phyloP scores from a whole-genome alignment of 2,888 invertebrate genomes.

The Eupithecia tripunctaria region DNA sequence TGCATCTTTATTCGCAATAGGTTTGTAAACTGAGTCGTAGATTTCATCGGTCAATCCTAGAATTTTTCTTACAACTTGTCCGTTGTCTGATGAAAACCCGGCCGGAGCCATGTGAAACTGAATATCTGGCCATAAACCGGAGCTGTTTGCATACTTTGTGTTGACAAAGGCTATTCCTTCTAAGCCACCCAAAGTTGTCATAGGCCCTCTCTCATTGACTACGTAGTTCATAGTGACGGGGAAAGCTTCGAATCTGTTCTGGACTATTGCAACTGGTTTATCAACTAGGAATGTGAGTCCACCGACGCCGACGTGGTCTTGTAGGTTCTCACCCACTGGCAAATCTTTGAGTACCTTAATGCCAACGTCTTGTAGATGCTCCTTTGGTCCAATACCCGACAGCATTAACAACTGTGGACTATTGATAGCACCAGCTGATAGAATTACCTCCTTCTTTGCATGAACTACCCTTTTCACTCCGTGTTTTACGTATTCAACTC shows the following conservation, averaged over 20 bases:
- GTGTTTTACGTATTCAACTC: conserved; percentile 91
- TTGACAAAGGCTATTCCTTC: conserved; percentile 95
- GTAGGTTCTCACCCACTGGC: conserved; percentile 91
- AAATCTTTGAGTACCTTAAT: conserved; percentile 91
- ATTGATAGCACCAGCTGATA: conserved; percentile 96
- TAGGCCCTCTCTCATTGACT: conserved; percentile 90
- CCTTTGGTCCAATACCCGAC: conserved; percentile 91
- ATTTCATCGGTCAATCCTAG: conserved; percentile 91
- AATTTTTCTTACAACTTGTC: conserved; percentile 89
- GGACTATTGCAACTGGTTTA: conserved; percentile 93
- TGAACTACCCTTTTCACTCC: conserved; percentile 88
- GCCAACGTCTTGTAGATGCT: conserved; percentile 88
- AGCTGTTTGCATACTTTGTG: conserved; percentile 91
- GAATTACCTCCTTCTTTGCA: conserved; percentile 92
- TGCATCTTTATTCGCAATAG: conserved; percentile 90
- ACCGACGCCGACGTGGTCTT: conserved; percentile 95
- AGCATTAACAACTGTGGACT: conserved; percentile 96
- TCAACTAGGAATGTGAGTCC: conserved; percentile 92
- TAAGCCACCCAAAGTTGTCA: conserved; percentile 94
- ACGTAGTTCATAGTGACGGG: conserved; percentile 93
- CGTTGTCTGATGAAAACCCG: conserved; percentile 92
- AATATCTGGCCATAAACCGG: conserved; percentile 93
- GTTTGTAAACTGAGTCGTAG: conserved; percentile 91
- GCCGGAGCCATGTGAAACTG: conserved; percentile 97
- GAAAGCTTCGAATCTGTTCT: conserved; percentile 90